Percentiles rank a stretch among this genome's conserved stretches.
Evolutionary conservation across 2,113 vertebrate genomes (phyloP).

Genomic region (Poeciliopsis retropinna): DNA sequence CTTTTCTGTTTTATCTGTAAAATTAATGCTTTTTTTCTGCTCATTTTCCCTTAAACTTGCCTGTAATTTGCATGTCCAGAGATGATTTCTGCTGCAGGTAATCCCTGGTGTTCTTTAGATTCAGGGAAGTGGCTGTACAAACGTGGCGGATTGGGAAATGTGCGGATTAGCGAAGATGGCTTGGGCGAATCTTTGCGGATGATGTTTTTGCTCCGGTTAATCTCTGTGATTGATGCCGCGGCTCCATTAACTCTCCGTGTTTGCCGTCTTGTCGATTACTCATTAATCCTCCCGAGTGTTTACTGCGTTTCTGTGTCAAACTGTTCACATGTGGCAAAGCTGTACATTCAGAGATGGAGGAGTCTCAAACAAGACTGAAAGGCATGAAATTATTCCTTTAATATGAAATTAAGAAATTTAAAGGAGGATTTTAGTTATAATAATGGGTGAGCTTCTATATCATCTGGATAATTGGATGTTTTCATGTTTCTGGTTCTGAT

Average conservation of each 20-base stretch:
- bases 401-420: neutral
- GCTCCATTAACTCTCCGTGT: conserved; percentile 59
- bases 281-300: conserved; percentile 68
- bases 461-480: neutral
- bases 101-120: conserved; percentile 31
- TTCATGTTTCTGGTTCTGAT: neutral
- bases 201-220: conserved; percentile 60
- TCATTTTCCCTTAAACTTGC: neutral
- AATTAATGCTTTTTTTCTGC: neutral
- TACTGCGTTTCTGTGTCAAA: conserved; percentile 34
- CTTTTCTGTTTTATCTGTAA: no score
- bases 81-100: conserved; percentile 15
- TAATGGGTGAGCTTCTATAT: neutral
- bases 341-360: neutral
- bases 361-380: neutral
- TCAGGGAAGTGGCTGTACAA: neutral
- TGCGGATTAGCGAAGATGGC: conserved; percentile 43
- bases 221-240: conserved; percentile 67
- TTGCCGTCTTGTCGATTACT: conserved; percentile 60
- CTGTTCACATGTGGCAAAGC: conserved; percentile 4
- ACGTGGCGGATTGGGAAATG: conserved; percentile 31
- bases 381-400: neutral
- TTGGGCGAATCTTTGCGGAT: conserved; percentile 44
- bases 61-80: conserved; percentile 3
- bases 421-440: neutral